A percentile compares a stretch with the other conserved stretches of the same genome.
Evolutionary conservation across 2,888 invertebrate species (phyloP).

Genomic region (Spilosoma lubricipeda): DNA sequence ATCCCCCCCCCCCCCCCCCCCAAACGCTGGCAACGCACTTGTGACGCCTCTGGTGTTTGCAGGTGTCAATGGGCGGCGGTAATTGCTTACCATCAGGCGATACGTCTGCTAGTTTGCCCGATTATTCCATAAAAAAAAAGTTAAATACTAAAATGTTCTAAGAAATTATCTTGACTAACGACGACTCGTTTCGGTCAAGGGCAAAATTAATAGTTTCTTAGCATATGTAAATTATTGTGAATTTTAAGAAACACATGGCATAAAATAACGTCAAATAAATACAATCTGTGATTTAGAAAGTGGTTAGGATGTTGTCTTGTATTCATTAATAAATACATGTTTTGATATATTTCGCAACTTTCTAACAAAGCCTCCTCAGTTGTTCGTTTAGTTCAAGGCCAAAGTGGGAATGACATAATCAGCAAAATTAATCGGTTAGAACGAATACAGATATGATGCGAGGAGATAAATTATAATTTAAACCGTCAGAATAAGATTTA

Average conservation of each 20-base stretch:
- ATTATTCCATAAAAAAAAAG: too few species aligned
- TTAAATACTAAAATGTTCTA: not conserved
- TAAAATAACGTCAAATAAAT: not conserved
- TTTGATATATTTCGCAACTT: not conserved
- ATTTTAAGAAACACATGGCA: not conserved
- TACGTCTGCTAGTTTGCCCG: too few species aligned
- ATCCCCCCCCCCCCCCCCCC: too few species aligned
- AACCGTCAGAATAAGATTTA: too few species aligned
- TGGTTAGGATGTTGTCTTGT: not conserved
- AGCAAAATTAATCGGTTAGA: not conserved
- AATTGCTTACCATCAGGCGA: too few species aligned
- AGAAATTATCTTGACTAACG: not conserved
- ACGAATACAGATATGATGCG: not conserved
- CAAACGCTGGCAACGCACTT: too few species aligned
- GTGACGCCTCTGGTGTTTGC: too few species aligned
- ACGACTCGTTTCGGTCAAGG: slow-evolving; percentile 11
- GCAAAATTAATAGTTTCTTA: slow-evolving; percentile 3
- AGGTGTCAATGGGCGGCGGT: too few species aligned
- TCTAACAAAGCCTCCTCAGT: not conserved
- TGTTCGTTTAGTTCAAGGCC: slow-evolving; percentile 1
- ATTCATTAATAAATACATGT: not conserved
- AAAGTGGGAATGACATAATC: slow-evolving; percentile 6
- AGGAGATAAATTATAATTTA: not conserved
- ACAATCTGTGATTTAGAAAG: not conserved
- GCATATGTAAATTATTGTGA: slow-evolving; percentile 3